These are phyloP conservation scores for Chalcosyrphus nemorum DNA, from an alignment of 2,888 invertebrate genomes.

Conservation along the genomic window DNA sequence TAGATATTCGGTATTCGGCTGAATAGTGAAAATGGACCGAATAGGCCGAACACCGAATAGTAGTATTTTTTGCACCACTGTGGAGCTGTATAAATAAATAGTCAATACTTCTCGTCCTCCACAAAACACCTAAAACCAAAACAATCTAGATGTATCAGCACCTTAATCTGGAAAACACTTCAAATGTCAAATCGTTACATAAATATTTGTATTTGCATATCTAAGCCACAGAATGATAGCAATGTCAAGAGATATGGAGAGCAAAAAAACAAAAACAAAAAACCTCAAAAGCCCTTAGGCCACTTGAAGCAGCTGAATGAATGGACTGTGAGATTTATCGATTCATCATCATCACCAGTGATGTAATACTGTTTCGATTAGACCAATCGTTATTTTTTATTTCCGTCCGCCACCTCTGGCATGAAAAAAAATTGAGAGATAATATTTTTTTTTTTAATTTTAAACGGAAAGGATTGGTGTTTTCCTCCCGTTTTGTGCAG, in stretches of 20 bases:
- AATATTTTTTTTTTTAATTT: no score
- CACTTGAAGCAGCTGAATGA: slow-evolving; percentile 23
- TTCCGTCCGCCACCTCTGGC: not conserved
- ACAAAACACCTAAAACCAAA: not conserved
- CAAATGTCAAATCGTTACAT: slow-evolving; percentile 17
- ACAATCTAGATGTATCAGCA: not conserved
- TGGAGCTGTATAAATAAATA: no score
- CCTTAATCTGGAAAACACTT: not conserved
- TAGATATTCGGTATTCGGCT: no score
- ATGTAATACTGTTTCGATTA: slow-evolving; percentile 40
- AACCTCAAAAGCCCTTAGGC: slow-evolving; percentile 17
- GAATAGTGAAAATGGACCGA: no score
- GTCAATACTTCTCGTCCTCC: no score
- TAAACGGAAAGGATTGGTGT: no score
- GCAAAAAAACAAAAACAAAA: no score
- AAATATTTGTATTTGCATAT: slow-evolving; percentile 27
- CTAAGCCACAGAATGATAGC: not conserved
- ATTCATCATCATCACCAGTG: slow-evolving; percentile 31
- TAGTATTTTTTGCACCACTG: no score
- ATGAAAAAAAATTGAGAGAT: not conserved
- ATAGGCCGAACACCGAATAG: no score
- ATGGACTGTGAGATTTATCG: slow-evolving; percentile 44
- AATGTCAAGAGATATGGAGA: slow-evolving; percentile 1
- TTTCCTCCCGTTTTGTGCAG: no score
- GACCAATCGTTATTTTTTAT: slow-evolving; percentile 5